Evolutionary conservation across 2,888 invertebrate genomes (phyloP).

Genomic region (Fissipunctia ypsillon): DNA sequence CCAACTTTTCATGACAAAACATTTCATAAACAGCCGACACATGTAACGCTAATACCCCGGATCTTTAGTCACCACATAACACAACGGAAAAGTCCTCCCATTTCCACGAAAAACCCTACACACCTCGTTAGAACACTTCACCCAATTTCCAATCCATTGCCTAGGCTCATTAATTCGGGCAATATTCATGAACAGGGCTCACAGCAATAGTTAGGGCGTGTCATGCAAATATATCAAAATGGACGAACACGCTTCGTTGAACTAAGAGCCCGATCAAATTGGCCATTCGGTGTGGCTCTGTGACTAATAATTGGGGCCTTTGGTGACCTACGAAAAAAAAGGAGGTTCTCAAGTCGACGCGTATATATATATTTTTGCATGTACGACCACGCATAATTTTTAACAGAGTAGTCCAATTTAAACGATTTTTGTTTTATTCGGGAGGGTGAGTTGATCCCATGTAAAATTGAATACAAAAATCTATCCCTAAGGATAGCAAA

Average conservation of each 20-base stretch:
- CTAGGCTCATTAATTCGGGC: slow-evolving; percentile 40
- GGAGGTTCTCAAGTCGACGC: too few relatives aligned
- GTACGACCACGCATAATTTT: too few relatives aligned
- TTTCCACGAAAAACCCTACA: slow-evolving; percentile 18
- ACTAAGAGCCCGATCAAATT: slow-evolving; percentile 10
- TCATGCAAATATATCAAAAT: slow-evolving; percentile 56
- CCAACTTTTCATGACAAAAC: not conserved
- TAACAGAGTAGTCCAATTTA: too few relatives aligned
- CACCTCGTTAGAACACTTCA: slow-evolving; percentile 35
- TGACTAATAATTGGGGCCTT: not conserved
- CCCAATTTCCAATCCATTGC: slow-evolving; percentile 45
- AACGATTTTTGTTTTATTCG: too few relatives aligned
- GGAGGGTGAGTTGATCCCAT: too few relatives aligned
- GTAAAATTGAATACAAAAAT: too few relatives aligned
- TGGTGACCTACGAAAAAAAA: too few relatives aligned
- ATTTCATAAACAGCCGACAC: too few relatives aligned
- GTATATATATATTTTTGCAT: too few relatives aligned
- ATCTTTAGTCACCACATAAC: not conserved
- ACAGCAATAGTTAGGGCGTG: slow-evolving; percentile 25
- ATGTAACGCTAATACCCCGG: too few relatives aligned
- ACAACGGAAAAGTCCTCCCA: not conserved
- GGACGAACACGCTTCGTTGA: slow-evolving; percentile 36
- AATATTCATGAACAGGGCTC: slow-evolving; percentile 57
- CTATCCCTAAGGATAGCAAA: too few relatives aligned
- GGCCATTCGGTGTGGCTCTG: not conserved